A percentile compares a stretch with the other conserved stretches of the same genome.
Evolutionary conservation across 2,113 vertebrate species (phyloP).

Genomic region (Melozone crissalis): DNA sequence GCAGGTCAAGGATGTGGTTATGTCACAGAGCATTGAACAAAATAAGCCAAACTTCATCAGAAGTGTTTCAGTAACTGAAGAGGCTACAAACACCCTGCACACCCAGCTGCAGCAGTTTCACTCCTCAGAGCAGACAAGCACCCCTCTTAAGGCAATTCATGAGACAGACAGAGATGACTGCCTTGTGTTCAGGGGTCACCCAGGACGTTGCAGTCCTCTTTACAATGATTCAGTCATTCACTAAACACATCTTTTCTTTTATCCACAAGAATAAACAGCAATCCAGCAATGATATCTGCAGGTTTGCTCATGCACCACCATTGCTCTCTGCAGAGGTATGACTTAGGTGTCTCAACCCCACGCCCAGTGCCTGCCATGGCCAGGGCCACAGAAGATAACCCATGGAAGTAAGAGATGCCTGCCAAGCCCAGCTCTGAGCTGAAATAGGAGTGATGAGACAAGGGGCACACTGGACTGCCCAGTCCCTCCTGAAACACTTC

Average conservation of each 20-base stretch:
- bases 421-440: background rate
- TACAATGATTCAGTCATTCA: background rate
- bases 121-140: background rate
- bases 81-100: background rate
- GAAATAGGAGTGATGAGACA: background rate
- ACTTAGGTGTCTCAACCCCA: background rate
- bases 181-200: background rate
- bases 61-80: background rate
- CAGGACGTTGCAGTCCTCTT: background rate
- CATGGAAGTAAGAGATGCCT: background rate
- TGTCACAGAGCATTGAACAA: background rate
- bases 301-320: rapidly evolving
- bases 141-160: background rate
- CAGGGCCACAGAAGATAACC: background rate
- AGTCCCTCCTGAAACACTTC: background rate
- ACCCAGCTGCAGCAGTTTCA: background rate
- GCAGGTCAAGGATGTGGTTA: background rate
- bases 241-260: background rate
- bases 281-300: background rate
- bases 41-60: background rate
- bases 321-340: background rate
- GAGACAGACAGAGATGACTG: background rate
- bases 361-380: background rate
- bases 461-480: rapidly evolving
- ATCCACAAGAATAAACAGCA: background rate